phyloP scores from a whole-genome alignment of 1,140 invertebrate species.

The Oncopodura yosiiana region DNA sequence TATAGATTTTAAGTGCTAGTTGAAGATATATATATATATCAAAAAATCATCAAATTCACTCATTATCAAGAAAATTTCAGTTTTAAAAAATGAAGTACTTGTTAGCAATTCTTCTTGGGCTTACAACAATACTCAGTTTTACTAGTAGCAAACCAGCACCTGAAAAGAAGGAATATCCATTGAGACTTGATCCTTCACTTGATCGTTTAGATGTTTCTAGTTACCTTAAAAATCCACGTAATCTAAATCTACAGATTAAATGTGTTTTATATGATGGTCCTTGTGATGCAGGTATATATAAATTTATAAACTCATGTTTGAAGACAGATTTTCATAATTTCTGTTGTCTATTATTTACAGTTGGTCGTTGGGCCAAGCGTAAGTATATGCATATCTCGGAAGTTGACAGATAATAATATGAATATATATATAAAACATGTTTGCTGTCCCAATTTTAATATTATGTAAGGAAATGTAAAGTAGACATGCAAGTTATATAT shows the following conservation, averaged over 20 bases:
- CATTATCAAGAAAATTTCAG: neutral
- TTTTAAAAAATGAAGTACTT: neutral
- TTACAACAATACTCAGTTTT: too few species aligned
- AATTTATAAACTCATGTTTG: too few species aligned
- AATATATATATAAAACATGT: too few species aligned
- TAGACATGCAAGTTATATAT: too few species aligned
- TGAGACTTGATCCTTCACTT: constrained; percentile 21
- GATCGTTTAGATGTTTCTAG: constrained; percentile 16
- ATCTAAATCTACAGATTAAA: constrained; percentile 21
- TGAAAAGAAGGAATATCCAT: constrained; percentile 16
- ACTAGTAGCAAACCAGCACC: neutral
- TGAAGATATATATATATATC: too few species aligned
- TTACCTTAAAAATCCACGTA: constrained; percentile 23
- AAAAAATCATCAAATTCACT: too few species aligned
- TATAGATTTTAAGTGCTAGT: too few species aligned
- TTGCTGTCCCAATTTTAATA: too few species aligned
- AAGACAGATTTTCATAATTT: neutral
- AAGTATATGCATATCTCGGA: constrained; percentile 11
- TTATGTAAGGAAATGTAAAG: too few species aligned
- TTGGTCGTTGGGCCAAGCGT: constrained; percentile 28
- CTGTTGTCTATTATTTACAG: neutral
- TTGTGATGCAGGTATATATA: constrained; percentile 18
- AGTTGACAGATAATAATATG: too few species aligned
- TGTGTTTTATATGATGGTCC: constrained; percentile 22
- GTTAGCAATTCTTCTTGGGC: too few species aligned